phyloP scores from a whole-genome alignment of 2,113 vertebrate species.

The Gymnocephalus cernua region DNA sequence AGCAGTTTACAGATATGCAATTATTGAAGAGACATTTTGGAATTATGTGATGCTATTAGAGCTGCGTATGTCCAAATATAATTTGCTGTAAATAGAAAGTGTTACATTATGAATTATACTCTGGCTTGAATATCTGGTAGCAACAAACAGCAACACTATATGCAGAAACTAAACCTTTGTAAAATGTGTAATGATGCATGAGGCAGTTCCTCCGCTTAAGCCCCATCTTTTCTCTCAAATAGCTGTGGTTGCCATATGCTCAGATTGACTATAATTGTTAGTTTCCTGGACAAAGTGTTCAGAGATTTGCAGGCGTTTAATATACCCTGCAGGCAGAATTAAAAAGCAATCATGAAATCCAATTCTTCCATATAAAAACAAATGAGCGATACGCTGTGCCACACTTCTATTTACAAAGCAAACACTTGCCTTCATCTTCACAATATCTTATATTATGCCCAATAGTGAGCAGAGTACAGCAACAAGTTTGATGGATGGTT shows the following conservation, averaged over 20 bases:
- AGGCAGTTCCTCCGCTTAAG: constrained; percentile 72
- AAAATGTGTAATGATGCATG: constrained; percentile 43
- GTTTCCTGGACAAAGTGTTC: constrained; percentile 84
- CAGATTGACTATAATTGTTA: constrained; percentile 88
- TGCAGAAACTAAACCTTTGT: constrained; percentile 35
- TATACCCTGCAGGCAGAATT: constrained; percentile 85
- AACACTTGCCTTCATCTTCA: constrained; percentile 78
- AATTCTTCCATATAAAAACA: constrained; percentile 84
- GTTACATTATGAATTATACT: not conserved
- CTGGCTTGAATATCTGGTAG: constrained; percentile 8
- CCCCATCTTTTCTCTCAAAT: constrained; percentile 81
- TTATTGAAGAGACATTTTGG: not conserved
- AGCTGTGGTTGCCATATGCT: constrained; percentile 81
- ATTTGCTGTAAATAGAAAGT: not conserved
- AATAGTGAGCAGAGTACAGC: constrained; percentile 44
- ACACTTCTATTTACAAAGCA: constrained; percentile 75
- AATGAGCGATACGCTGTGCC: constrained; percentile 56
- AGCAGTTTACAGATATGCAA: not conserved
- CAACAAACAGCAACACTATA: constrained; percentile 13
- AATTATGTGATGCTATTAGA: not conserved
- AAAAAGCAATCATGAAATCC: constrained; percentile 87
- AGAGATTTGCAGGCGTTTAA: constrained; percentile 85
- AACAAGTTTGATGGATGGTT: constrained; percentile 70
- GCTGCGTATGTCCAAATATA: not conserved
- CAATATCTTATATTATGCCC: constrained; percentile 73